Evolutionary conservation across 1,140 invertebrate species (phyloP), one percentile per base, ranked within the genome.

Genomic region (Drosophila nigrodunni): DNA sequence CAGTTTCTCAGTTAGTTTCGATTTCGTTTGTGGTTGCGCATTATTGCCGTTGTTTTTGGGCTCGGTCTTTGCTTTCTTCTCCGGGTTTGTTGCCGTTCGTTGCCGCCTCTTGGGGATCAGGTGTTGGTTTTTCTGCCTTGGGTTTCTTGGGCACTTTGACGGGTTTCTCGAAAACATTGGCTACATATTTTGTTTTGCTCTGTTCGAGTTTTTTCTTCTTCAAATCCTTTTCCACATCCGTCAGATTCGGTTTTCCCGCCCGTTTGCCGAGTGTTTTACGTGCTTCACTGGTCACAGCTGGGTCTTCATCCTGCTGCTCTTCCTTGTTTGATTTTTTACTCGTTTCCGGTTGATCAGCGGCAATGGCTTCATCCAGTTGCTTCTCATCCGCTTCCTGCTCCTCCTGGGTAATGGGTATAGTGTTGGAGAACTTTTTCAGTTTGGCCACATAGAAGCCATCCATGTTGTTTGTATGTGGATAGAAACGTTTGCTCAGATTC

Each of bases 381-480:
- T 90, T 83, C 66, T 92, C 91, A 66, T 90, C 85, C 44, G 93
- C 93, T 76, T 93, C 93, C 65, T 94, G 94, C 66, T 94, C 93
- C 60, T 94, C 93, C 82, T 94, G 93, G 80, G 93, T 93, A 2
- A 93, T 88, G 58, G 93, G 93, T 93, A 97, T 96, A 54, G 95
- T 94, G 94, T 99, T 98, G 1, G 97, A 98, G 92, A 98, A 97
- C 90, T 99, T 99, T 93, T 98, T 98, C 0, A 99, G 92, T 94
- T 99, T 99, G 4, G 98, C 98, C 10, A 99, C 98, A 94, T 98
- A 99, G 92, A 99, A 99, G 35, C 99, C 99, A 94, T 99, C 99
- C 96, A 99, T 98, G 93, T 99, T 99, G 92, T 99, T 98, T 11
- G 96, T 96, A 92, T 99, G 99, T 3, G 99, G 99, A 93, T 99